Percentiles rank a stretch among this genome's conserved stretches.
Evolutionary conservation across 2,797 vertebrate genomes (phyloP).

Genomic region (Hippoglossus hippoglossus): DNA sequence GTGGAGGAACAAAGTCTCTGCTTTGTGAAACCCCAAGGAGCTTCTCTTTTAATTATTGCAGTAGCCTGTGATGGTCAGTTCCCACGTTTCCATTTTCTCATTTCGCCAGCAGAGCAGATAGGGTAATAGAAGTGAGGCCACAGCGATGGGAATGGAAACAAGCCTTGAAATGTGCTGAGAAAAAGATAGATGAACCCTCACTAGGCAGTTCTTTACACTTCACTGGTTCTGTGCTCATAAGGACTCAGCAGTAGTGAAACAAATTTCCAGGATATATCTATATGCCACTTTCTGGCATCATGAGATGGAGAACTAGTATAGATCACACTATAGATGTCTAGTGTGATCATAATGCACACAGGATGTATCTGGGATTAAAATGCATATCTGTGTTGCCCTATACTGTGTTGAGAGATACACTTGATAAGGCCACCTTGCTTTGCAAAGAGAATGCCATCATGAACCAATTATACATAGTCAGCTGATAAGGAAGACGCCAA

Average conservation of each 20-base stretch:
- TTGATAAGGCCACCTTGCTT: constrained; percentile 13
- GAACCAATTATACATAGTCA: constrained; percentile 53
- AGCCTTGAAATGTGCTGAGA: constrained; percentile 11
- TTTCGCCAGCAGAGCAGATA: constrained; percentile 39
- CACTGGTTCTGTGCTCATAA: neutral
- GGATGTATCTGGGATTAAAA: constrained; percentile 10
- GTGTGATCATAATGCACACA: neutral
- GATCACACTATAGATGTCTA: constrained; percentile 10
- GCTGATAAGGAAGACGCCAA: constrained; percentile 29
- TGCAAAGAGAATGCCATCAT: constrained; percentile 24
- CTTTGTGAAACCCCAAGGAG: constrained; percentile 31
- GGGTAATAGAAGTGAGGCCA: constrained; percentile 37
- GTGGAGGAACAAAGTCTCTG: neutral
- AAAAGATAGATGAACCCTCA: constrained; percentile 9
- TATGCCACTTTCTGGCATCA: neutral
- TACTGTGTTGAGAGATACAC: constrained; percentile 25
- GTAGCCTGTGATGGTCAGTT: constrained; percentile 39
- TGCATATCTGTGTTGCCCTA: constrained; percentile 11
- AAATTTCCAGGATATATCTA: neutral
- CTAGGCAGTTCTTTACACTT: constrained; percentile 12
- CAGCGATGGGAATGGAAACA: constrained; percentile 14
- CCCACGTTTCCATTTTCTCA: constrained; percentile 37
- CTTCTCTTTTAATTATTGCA: constrained; percentile 50
- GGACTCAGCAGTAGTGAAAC: neutral
- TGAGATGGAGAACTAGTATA: neutral